Percentiles rank a stretch among this genome's conserved stretches.
Evolutionary conservation across 1,140 invertebrate genomes (phyloP).

Genomic region (Pantala flavescens): DNA sequence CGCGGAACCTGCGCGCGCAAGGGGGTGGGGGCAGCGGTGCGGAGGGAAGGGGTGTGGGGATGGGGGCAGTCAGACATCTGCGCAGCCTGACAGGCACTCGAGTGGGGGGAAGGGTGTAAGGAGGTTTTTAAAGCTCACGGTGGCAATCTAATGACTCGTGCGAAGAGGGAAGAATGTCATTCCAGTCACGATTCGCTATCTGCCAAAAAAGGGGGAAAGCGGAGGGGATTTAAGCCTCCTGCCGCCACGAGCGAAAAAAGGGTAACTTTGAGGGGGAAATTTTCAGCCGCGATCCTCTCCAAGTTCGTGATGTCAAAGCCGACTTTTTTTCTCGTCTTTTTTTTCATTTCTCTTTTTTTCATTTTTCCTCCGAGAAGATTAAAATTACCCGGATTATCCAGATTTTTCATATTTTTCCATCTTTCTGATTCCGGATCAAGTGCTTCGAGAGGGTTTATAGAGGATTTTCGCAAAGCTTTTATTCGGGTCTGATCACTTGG

Average conservation of each 20-base stretch:
- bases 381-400: too few relatives aligned
- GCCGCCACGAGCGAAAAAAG: neutral
- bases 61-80: neutral
- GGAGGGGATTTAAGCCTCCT: neutral
- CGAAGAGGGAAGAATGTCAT: neutral
- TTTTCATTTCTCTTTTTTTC: too few relatives aligned
- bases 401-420: too few relatives aligned
- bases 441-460: too few relatives aligned
- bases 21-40: neutral
- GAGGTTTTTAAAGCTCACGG: neutral
- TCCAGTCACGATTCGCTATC: constrained; percentile 7
- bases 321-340: neutral
- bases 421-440: too few relatives aligned
- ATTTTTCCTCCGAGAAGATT: too few relatives aligned
- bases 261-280: neutral
- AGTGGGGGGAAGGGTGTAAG: neutral
- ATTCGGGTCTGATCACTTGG: too few relatives aligned
- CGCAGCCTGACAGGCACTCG: neutral
- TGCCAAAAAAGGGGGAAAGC: neutral
- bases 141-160: constrained; percentile 4
- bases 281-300: neutral
- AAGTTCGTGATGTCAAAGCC: neutral
- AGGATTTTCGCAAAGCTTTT: too few relatives aligned
- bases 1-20: neutral
- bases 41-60: neutral